Conservation (phyloP, 2,113 vertebrate genomes). For the Harpagus bidentatus region DNA sequence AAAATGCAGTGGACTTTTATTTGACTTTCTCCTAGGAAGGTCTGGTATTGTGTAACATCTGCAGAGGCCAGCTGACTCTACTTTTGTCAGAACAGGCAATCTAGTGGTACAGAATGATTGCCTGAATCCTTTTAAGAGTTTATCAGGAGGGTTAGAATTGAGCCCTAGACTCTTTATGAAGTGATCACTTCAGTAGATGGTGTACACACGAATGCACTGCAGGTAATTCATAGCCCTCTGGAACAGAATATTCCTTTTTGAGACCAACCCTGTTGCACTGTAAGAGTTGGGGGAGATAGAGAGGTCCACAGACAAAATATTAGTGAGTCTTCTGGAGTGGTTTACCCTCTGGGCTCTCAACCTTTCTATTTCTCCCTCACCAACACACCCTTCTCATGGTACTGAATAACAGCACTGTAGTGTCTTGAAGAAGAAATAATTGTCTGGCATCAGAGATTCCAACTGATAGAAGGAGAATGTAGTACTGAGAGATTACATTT, state of each 20-base stretch:
- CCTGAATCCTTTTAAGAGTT: not conserved
- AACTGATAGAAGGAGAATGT: not conserved
- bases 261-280: not conserved
- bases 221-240: not conserved
- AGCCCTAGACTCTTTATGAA: not conserved
- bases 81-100: not conserved
- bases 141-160: not conserved
- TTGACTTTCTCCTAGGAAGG: not conserved
- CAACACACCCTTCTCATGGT: not conserved
- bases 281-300: not conserved
- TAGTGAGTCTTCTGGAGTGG: not conserved
- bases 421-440: not conserved
- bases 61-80: not conserved
- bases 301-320: not conserved
- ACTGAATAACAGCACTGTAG: not conserved
- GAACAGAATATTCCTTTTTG: not conserved
- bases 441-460: not conserved
- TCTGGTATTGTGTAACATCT: not conserved
- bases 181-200: not conserved
- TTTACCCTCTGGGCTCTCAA: not conserved
- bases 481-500: not conserved
- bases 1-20: not conserved
- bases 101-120: not conserved
- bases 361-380: not conserved
- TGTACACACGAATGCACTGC: not conserved